Evolutionary conservation across 2,888 invertebrate species (phyloP), one percentile per base, ranked within the genome.

Genomic region (Apodemia zela): DNA sequence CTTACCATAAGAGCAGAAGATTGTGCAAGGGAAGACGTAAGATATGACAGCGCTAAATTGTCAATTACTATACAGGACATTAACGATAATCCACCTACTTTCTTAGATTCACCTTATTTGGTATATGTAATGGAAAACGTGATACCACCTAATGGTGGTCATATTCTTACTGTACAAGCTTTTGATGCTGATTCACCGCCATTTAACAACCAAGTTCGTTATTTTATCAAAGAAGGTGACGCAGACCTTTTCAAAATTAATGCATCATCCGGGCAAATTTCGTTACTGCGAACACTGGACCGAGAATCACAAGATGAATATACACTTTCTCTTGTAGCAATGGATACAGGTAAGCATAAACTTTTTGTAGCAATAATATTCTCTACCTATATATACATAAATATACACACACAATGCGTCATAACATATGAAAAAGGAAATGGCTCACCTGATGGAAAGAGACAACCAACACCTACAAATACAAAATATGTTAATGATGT

Each of bases 61-160:
- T 94, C 95, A 67, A 96, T 98, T 75, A 94, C 94, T 65, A 95
- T 98, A 63, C 94, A 96, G 71, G 98, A 98, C 86, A 96, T 98
- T 78, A 98, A 98, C 87, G 98, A 98, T 89, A 98, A 98, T 80
- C 95, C 96, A 38, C 98, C 98, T 58, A 95, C 97, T 58, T 98
- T 98, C 87, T 90, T 97, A 72, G 97, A 98, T 87, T 98, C 98
- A n/a, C 98, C 98, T 0, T 98, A 98, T 87, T 91, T 97, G 78
- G 97, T 97, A 5, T 96, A 96, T 82, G 97, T 98, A 65, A 97
- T 98, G 95, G 98, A 99, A 90, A 97, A 97, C 83, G 95, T 96
- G 75, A 94, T 96, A 69, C 96, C 96, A 64, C 95, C 96, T 61
- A 95, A 94, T 74, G 95, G 93, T 74, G 96, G 96, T 62, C 96